phyloP scores from a whole-genome alignment of 23 tunicate genomes.

The Trididemnum clinides region DNA sequence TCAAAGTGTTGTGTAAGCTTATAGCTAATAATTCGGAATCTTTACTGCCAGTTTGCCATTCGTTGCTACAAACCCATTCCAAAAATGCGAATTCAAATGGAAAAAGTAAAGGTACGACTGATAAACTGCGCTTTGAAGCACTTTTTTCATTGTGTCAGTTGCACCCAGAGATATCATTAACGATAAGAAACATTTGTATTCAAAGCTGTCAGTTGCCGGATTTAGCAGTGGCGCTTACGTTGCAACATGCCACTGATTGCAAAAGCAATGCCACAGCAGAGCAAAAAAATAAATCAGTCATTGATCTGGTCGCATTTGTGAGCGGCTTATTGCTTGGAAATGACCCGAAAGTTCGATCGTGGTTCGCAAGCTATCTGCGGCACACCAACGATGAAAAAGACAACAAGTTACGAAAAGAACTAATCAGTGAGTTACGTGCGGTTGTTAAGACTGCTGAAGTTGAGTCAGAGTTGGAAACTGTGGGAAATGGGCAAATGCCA shows the following conservation, averaged over 20 bases:
- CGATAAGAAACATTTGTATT: constrained; percentile 46
- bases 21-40: constrained; percentile 82
- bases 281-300: constrained; percentile 35
- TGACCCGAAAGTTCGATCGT: constrained; percentile 63
- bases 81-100: not conserved
- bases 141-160: constrained; percentile 39
- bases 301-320: constrained; percentile 70
- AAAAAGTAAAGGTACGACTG: not conserved
- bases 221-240: constrained; percentile 63
- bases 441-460: constrained; percentile 70
- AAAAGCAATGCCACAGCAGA: not conserved
- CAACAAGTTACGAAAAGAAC: constrained; percentile 39
- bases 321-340: constrained; percentile 88
- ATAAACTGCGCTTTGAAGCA: constrained; percentile 41
- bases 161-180: constrained; percentile 35
- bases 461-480: not conserved
- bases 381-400: constrained; percentile 46
- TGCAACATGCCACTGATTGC: not conserved
- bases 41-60: constrained; percentile 51
- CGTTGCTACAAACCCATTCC: constrained; percentile 21
- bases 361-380: constrained; percentile 81
- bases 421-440: constrained; percentile 47
- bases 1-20: constrained; percentile 51
- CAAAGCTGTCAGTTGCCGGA: constrained; percentile 76
- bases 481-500: not conserved